Base-by-base conservation (phyloP, 1,140 invertebrate genomes). In the Zaprionus taronus region DNA sequence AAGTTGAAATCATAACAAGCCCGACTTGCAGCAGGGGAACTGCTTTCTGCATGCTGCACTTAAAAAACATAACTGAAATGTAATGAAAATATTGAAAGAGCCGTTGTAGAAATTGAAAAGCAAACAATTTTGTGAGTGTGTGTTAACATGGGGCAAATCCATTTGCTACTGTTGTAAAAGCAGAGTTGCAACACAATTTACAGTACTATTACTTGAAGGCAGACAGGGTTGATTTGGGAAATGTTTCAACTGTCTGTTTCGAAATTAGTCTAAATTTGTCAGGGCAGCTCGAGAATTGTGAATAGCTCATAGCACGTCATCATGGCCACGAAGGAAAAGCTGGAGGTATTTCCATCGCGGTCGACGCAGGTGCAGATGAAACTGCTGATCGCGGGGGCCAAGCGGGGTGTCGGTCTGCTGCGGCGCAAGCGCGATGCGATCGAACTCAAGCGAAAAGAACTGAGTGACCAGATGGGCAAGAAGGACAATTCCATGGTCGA, bases 1-100 rank as follows among this genome's bases (percentile, higher is more conserved):
- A 89, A 89, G 85, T 89, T 89, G 85, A 77, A 90, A 85, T 89
- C 85, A 89, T 89, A 89, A 89, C 85, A 89, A 81, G 81, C 57
- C 44, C 77, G 26, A 66, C 55, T 61, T 68, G 75, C 63, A 69
- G 51, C 51, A 76, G 62, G 17, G 53, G 2, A 31, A 31, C 28
- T 31, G 6, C 57, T 64, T 66, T 47, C 47, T 20, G 55, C 41
- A 64, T 31, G 56, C 31, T 64, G 44, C 51, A 67, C 53, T 56
- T 73, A 78, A 74, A 74, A 79, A 79, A 68, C 77, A 71, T 64
- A 84, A 90, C 79, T 63, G 79, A 79, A 90, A 90, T 89, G 81
- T 79, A 89, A 90, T 82, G 79, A 90, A 89, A 89, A 89, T 81
- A 89, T 85, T 85, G 79, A 79, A 89, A 74, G 69, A 79, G 51